Conservation (phyloP, 2,888 invertebrate species). For the Nymphalis polychloros region DNA sequence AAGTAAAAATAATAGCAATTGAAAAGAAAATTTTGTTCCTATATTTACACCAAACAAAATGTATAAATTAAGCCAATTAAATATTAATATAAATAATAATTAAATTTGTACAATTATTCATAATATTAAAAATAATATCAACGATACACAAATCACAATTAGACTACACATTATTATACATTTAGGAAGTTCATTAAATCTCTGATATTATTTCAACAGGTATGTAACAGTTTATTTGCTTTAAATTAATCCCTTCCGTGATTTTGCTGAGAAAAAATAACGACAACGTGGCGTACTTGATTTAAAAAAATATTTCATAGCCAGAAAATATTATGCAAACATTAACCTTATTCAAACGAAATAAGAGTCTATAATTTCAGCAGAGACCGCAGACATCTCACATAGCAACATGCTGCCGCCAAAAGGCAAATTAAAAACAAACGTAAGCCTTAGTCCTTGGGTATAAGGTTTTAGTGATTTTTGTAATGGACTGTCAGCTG, state of each 20-base stretch:
- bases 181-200: background rate
- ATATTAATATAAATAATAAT: background rate
- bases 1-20: no score
- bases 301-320: constrained; percentile 19
- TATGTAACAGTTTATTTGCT: constrained; percentile 60
- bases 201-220: constrained; percentile 12
- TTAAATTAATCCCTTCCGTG: constrained; percentile 77
- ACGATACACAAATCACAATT: constrained; percentile 3
- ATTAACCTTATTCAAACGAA: constrained; percentile 15
- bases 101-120: background rate
- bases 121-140: background rate
- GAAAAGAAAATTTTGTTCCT: no score
- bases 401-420: constrained; percentile 37
- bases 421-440: constrained; percentile 34
- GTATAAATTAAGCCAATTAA: background rate
- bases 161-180: background rate
- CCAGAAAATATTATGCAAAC: constrained; percentile 14
- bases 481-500: constrained; percentile 30
- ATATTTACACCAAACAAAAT: no score
- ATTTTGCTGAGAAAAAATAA: constrained; percentile 71
- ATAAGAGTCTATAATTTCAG: constrained; percentile 18
- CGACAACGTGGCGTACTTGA: constrained; percentile 44
- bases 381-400: constrained; percentile 21
- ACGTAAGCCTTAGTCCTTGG: constrained; percentile 36
- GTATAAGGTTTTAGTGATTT: constrained; percentile 34